A percentile compares a stretch with the other conserved stretches of the same genome.
Evolutionary conservation across 2,888 invertebrate genomes (phyloP).

Genomic region (Morpho achilles): DNA sequence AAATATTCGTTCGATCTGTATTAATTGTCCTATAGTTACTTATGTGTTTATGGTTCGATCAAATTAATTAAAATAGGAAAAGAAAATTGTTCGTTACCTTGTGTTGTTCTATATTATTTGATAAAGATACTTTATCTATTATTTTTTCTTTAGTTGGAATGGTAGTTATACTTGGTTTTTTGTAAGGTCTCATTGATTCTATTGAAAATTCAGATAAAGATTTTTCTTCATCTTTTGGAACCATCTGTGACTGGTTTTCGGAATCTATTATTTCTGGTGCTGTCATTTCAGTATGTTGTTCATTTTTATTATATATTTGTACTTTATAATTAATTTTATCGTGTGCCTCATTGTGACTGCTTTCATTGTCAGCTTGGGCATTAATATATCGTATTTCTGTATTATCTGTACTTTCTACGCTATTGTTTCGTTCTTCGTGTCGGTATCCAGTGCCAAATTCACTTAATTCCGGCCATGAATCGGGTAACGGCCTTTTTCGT

Average conservation of each 20-base stretch:
- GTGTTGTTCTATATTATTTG: slow-evolving; percentile 32
- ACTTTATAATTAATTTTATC: slow-evolving; percentile 18
- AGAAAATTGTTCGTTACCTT: slow-evolving; percentile 35
- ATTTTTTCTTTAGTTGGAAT: slow-evolving; percentile 23
- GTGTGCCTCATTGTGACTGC: slow-evolving; percentile 18
- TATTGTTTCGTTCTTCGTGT: slow-evolving; percentile 26
- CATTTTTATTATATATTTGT: slow-evolving; percentile 17
- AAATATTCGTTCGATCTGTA: slow-evolving; percentile 22
- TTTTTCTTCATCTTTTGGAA: slow-evolving; percentile 37
- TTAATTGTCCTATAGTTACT: slow-evolving; percentile 5
- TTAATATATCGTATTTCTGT: slow-evolving; percentile 18
- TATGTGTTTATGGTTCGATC: not conserved
- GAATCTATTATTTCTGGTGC: not conserved
- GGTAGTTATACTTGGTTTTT: slow-evolving; percentile 12
- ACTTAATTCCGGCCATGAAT: slow-evolving; percentile 42
- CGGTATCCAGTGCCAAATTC: slow-evolving; percentile 39
- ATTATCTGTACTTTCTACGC: slow-evolving; percentile 25
- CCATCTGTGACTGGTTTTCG: not conserved
- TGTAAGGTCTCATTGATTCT: slow-evolving; percentile 32
- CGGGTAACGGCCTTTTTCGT: slow-evolving; percentile 51
- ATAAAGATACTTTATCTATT: slow-evolving; percentile 29
- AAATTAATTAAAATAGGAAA: slow-evolving; percentile 8
- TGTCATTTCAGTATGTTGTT: slow-evolving; percentile 18
- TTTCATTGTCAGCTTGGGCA: slow-evolving; percentile 14
- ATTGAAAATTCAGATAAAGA: slow-evolving; percentile 57